Evolutionary conservation across 2,888 invertebrate genomes (phyloP).

Genomic region (Timema podura): DNA sequence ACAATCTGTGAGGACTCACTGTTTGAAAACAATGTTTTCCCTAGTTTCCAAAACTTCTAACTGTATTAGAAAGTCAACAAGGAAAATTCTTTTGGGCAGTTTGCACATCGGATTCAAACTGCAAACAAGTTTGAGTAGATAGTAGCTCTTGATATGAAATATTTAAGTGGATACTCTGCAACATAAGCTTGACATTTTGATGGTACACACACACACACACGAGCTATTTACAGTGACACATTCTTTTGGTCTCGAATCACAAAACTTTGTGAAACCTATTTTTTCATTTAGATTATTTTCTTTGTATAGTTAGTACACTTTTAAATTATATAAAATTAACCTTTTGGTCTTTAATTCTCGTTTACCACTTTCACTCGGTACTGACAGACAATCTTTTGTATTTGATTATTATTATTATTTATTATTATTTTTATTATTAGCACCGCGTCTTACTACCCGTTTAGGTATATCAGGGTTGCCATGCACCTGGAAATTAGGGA

Average conservation of each 20-base stretch:
- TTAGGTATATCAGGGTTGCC: too few relatives aligned
- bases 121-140: not conserved
- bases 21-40: not conserved
- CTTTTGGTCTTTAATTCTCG: not conserved
- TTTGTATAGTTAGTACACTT: not conserved
- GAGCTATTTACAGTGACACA: conserved; percentile 3
- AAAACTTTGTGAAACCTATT: conserved; percentile 9
- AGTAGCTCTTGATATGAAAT: not conserved
- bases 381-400: conserved; percentile 1
- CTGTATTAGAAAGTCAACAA: not conserved
- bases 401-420: not conserved
- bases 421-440: too few relatives aligned
- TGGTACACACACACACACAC: not conserved
- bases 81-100: not conserved
- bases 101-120: not conserved
- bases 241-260: too few relatives aligned
- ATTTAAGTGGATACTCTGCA: too few relatives aligned
- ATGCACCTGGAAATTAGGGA: too few relatives aligned
- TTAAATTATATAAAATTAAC: conserved; percentile 3
- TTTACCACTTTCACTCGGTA: conserved; percentile 1
- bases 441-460: too few relatives aligned
- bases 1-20: not conserved
- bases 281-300: not conserved
- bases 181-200: too few relatives aligned
- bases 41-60: conserved; percentile 8